Base-by-base conservation (phyloP, 2,888 invertebrate species). In the Caenorhabditis wallacei region DNA sequence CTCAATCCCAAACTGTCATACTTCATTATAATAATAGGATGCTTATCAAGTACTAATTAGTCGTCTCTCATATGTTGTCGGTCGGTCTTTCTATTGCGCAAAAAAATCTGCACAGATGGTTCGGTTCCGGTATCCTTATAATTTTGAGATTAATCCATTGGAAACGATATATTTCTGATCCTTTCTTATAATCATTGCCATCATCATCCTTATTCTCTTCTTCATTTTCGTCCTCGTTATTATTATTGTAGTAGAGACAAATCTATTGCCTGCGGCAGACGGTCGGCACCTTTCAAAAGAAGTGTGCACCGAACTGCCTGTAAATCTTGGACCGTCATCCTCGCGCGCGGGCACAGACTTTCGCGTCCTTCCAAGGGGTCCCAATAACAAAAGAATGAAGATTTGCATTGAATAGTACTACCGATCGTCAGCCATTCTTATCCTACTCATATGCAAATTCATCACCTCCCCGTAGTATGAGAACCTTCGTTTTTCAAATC, bases 251-350 rank as follows among this genome's bases (percentile, higher is more conserved):
- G 40, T 22, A 43, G 46, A 48, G 69, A 78, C 76, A 78, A 78
- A 78, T 78, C 78, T 78, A 78, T 78, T 78, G 76, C 51, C 66
- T 37, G 43, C 56, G 54, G 18, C 66, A 68, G 56, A 54, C 37
- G 69, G 70, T 53, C 78, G 78, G 78, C 78, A 63, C 61, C 61
- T 78, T 56, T 78, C 78, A 78, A 78, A 78, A 63, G 69, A 78
- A 61, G 78, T 78, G 78, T 78, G 78, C 78, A 78, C 69, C 69
- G 61, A 51, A 54, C 69, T 69, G 78, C 78, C 69, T 78, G 78
- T 78, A 78, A 78, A 78, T 78, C 78, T 78, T 51, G 78, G 61
- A 51, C 61, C 40, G 78, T 63, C 78, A 35, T 35, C 66, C 37
- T 35, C 54, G 40, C 78, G 64, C 63, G 40, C 78, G 64, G 20